Evolutionary conservation across 2,888 invertebrate species (phyloP).

Genomic region (Leptothorax acervorum): DNA sequence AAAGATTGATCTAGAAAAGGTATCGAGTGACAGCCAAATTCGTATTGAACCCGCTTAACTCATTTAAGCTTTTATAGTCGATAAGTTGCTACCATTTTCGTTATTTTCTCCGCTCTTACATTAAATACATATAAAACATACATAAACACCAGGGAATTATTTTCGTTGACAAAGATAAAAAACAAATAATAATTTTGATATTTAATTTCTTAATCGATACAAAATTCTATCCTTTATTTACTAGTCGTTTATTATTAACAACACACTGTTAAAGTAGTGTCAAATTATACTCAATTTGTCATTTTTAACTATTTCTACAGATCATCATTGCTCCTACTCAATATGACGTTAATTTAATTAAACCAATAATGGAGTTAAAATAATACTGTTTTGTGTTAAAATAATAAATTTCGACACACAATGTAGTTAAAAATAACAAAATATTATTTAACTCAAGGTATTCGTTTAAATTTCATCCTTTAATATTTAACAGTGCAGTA

Average conservation of each 20-base stretch:
- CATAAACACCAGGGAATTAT: neutral
- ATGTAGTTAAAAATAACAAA: no score
- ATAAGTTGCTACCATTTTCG: neutral
- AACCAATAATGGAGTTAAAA: no score
- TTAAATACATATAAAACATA: neutral
- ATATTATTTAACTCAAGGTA: no score
- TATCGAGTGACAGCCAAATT: neutral
- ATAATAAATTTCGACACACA: no score
- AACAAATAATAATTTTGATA: neutral
- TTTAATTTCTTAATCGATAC: neutral
- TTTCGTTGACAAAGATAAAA: neutral
- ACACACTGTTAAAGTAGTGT: neutral
- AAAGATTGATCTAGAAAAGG: neutral
- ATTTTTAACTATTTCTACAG: no score
- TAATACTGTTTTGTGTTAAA: no score
- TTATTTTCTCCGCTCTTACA: neutral
- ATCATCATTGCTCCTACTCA: no score
- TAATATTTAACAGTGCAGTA: no score
- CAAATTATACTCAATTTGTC: no score
- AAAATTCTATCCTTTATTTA: neutral
- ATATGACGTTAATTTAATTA: no score
- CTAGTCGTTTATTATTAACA: neutral
- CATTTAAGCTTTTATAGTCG: neutral
- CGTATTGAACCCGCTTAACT: neutral
- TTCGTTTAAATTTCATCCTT: no score